phyloP scores from a whole-genome alignment of 2,888 invertebrate genomes.

The Caenorhabditis angaria region DNA sequence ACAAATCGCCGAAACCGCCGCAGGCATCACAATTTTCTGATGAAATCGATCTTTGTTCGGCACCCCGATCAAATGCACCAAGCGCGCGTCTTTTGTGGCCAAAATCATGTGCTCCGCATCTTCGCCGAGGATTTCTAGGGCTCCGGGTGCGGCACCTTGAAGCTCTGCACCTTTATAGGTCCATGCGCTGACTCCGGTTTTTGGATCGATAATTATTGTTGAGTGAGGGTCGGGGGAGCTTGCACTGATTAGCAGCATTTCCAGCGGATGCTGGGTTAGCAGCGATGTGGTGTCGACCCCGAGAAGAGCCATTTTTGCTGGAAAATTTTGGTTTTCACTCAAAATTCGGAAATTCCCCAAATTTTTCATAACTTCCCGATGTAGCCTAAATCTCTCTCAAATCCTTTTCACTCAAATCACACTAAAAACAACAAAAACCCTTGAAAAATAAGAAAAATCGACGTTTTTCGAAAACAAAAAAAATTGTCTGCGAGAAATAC shows the following conservation, averaged over 20 bases:
- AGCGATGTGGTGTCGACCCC: constrained; percentile 38
- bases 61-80: constrained; percentile 55
- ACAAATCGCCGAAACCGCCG: constrained; percentile 42
- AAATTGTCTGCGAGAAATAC: no score
- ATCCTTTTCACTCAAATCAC: no score
- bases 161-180: constrained; percentile 65
- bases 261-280: constrained; percentile 25
- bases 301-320: constrained; percentile 25
- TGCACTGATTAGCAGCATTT: constrained; percentile 48
- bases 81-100: constrained; percentile 53
- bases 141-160: constrained; percentile 54
- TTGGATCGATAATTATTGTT: constrained; percentile 59
- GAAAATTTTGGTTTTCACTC: no score
- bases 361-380: no score
- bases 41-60: constrained; percentile 53
- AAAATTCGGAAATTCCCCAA: no score
- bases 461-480: no score
- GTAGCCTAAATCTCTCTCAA: no score
- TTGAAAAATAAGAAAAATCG: neutral
- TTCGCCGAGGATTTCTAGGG: constrained; percentile 55
- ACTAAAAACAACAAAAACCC: neutral
- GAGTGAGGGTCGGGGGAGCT: constrained; percentile 58
- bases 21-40: constrained; percentile 53
- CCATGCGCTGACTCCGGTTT: constrained; percentile 61
- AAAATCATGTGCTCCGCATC: constrained; percentile 53